phyloP scores from a whole-genome alignment of 2,888 invertebrate genomes.

The Melanostoma scalare region DNA sequence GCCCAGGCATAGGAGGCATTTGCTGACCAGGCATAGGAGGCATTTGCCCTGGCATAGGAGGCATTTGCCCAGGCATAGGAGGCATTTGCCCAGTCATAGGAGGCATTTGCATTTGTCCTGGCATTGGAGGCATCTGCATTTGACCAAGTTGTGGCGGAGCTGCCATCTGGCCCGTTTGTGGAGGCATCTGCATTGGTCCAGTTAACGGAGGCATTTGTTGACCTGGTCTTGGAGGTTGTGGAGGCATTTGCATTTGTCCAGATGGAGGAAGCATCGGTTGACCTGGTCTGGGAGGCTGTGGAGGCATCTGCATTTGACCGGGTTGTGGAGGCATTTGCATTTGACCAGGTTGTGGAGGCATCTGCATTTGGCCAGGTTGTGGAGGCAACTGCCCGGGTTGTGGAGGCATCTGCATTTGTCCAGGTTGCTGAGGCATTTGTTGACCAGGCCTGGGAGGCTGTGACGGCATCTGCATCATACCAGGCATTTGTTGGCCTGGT shows the following conservation, averaged over 20 bases:
- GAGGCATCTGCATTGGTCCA: conserved; percentile 63
- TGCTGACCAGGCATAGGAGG: conserved; percentile 73
- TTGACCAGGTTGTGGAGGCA: conserved; percentile 73
- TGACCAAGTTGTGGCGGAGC: conserved; percentile 65
- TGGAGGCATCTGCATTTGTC: conserved; percentile 67
- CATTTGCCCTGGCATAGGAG: conserved; percentile 51
- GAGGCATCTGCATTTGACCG: conserved; percentile 38
- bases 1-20: conserved; percentile 77
- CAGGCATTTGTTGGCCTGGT: conserved; percentile 73
- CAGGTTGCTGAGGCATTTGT: conserved; percentile 45
- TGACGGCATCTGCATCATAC: conserved; percentile 34
- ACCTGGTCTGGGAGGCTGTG: conserved; percentile 53
- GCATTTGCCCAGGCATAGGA: conserved; percentile 71
- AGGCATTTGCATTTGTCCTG: conserved; percentile 75
- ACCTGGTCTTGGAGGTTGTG: conserved; percentile 50
- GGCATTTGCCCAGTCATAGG: conserved; percentile 78
- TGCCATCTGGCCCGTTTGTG: conserved; percentile 60
- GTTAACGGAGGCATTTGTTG: conserved; percentile 74
- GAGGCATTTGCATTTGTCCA: conserved; percentile 11
- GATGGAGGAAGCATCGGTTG: conserved; percentile 59
- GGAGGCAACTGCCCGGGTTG: conserved; percentile 74
- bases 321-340: conserved; percentile 61
- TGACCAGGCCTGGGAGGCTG: conserved; percentile 66
- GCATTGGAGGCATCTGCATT: conserved; percentile 73
- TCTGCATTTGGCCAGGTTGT: conserved; percentile 62